Percentiles rank a stretch among this genome's conserved stretches.
Evolutionary conservation across 2,113 vertebrate species (phyloP).

Genomic region (Manacus vitellinus): DNA sequence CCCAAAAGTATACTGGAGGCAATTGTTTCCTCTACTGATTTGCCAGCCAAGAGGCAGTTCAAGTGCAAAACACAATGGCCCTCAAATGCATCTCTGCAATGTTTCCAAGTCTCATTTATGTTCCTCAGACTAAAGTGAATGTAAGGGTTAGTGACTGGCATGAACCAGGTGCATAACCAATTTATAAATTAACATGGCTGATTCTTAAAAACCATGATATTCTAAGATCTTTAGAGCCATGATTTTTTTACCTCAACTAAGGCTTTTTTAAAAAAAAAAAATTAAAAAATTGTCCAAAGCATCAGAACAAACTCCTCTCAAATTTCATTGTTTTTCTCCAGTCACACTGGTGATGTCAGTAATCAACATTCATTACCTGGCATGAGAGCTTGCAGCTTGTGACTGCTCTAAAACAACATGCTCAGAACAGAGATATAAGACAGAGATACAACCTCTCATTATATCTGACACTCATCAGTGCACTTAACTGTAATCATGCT

Average conservation of each 20-base stretch:
- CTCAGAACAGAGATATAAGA: neutral
- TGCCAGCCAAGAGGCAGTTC: neutral
- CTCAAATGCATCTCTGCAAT: neutral
- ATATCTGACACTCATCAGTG: neutral
- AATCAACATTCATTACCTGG: neutral
- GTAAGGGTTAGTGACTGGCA: neutral
- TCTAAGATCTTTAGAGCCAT: neutral
- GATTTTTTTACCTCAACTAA: neutral
- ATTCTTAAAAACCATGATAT: neutral
- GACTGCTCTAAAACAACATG: neutral
- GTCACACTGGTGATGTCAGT: neutral
- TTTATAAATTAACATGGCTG: neutral
- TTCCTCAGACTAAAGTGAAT: neutral
- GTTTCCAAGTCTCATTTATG: neutral
- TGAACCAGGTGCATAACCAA: neutral
- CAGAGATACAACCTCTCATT: neutral
- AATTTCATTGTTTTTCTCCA: neutral
- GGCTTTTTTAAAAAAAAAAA: neutral
- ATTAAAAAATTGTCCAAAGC: neutral
- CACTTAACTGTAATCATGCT: neutral
- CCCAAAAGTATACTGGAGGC: rapidly evolving
- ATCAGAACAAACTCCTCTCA: neutral
- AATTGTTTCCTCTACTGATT: neutral
- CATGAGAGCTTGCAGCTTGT: neutral
- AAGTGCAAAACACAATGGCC: neutral